These are phyloP conservation scores for Enteromius mattozi DNA, from an alignment of 2,797 vertebrate species.

Conservation along the genomic window DNA sequence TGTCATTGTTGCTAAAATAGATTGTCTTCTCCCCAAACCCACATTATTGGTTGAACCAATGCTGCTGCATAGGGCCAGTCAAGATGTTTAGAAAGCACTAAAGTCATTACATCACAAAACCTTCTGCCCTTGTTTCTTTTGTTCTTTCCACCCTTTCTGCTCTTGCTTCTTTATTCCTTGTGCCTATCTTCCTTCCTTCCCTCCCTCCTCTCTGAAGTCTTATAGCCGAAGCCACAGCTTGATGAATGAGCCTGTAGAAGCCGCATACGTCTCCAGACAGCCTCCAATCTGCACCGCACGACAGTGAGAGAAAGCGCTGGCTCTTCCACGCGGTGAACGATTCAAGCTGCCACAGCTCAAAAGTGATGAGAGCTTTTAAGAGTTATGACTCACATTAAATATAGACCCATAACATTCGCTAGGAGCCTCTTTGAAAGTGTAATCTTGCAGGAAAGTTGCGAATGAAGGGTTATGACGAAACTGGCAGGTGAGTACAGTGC, in stretches of 20 bases:
- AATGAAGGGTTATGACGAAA: constrained; percentile 55
- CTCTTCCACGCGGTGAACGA: constrained; percentile 75
- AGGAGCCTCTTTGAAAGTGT: constrained; percentile 71
- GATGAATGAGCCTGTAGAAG: constrained; percentile 75
- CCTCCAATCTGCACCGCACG: constrained; percentile 70
- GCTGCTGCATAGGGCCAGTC: background rate
- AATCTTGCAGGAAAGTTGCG: constrained; percentile 65
- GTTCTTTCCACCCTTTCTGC: constrained; percentile 8
- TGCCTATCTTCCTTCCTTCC: constrained; percentile 53
- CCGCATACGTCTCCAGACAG: constrained; percentile 75
- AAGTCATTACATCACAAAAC: background rate
- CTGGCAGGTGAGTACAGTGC: constrained; percentile 22
- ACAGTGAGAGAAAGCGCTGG: constrained; percentile 71
- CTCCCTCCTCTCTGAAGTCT: constrained; percentile 55
- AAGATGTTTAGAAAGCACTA: background rate
- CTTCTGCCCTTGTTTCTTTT: constrained; percentile 47
- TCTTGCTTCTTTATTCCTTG: background rate
- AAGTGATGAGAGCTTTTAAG: constrained; percentile 77
- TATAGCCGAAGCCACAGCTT: constrained; percentile 61
- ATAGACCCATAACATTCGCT: constrained; percentile 73
- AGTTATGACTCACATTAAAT: constrained; percentile 78
- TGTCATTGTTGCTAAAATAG: background rate
- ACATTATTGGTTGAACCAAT: background rate
- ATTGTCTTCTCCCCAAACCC: background rate
- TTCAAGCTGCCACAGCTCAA: constrained; percentile 73